Evolutionary conservation across 92 coral and sea anemone species (phyloP).

Genomic region (Muricea muricata): DNA sequence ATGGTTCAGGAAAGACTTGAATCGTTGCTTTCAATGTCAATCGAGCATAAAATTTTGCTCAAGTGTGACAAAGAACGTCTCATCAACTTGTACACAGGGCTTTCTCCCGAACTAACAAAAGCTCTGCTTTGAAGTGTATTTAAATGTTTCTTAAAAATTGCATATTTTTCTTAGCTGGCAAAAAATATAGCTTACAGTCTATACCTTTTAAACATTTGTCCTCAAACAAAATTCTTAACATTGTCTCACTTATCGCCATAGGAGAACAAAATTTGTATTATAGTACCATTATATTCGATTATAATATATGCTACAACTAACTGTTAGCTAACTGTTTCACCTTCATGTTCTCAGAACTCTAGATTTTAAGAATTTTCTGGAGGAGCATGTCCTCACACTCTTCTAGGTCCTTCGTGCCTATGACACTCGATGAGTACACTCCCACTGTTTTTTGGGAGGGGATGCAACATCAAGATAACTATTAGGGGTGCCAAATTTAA

Average conservation of each 20-base stretch:
- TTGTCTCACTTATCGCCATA: not conserved
- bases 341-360: not conserved
- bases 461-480: not conserved
- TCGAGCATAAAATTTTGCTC: conserved; percentile 1
- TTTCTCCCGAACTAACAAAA: not conserved
- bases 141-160: not conserved
- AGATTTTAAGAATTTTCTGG: no score
- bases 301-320: not conserved
- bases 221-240: not conserved
- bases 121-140: not conserved
- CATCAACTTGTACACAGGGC: not conserved
- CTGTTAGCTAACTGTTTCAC: no score
- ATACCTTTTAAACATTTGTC: not conserved
- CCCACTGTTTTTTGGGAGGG: not conserved
- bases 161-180: not conserved
- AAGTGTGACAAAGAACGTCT: not conserved
- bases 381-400: no score
- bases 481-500: not conserved
- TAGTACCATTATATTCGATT: not conserved
- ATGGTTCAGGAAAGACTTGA: no score
- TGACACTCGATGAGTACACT: no score
- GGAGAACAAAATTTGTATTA: not conserved
- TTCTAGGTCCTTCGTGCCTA: not conserved
- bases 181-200: not conserved
- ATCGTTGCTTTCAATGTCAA: no score